Evolutionary conservation across 1,140 invertebrate species (phyloP).

Genomic region (Heliconius hewitsoni): DNA sequence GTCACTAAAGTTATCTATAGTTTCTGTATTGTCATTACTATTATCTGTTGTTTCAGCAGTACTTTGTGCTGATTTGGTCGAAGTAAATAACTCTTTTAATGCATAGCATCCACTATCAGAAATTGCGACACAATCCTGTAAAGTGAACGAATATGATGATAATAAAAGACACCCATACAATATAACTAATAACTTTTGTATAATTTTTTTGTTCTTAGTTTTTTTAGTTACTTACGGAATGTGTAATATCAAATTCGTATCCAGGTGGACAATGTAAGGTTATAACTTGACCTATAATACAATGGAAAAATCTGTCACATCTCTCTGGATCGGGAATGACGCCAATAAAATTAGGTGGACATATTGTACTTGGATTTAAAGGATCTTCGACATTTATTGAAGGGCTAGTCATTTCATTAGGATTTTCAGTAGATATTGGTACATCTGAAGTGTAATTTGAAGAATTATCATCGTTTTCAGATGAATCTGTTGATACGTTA

Average conservation of each 20-base stretch:
- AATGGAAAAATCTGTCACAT: slow-evolving; percentile 22
- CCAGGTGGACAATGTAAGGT: not conserved
- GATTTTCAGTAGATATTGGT: not conserved
- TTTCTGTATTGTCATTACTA: not conserved
- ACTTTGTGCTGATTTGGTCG: slow-evolving; percentile 19
- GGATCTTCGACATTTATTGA: not conserved
- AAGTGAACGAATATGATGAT: no score
- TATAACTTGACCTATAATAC: not conserved
- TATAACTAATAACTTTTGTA: no score
- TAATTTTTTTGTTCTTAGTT: no score
- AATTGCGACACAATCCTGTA: slow-evolving; percentile 12
- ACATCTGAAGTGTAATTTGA: not conserved
- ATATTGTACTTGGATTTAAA: not conserved
- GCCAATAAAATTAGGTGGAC: slow-evolving; percentile 19
- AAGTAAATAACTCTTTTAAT: slow-evolving; percentile 12
- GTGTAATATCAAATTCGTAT: slow-evolving; percentile 12
- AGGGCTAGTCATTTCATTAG: slow-evolving; percentile 1
- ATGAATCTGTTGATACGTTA: not conserved
- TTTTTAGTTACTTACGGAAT: not conserved
- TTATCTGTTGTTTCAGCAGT: not conserved
- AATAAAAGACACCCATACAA: no score
- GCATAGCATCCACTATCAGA: slow-evolving; percentile 41
- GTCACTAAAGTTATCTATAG: not conserved
- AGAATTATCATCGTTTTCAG: not conserved
- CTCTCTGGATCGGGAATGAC: slow-evolving; percentile 19